Evolutionary conservation across 2,888 invertebrate species (phyloP).

Genomic region (Hipparchia sbordonii): DNA sequence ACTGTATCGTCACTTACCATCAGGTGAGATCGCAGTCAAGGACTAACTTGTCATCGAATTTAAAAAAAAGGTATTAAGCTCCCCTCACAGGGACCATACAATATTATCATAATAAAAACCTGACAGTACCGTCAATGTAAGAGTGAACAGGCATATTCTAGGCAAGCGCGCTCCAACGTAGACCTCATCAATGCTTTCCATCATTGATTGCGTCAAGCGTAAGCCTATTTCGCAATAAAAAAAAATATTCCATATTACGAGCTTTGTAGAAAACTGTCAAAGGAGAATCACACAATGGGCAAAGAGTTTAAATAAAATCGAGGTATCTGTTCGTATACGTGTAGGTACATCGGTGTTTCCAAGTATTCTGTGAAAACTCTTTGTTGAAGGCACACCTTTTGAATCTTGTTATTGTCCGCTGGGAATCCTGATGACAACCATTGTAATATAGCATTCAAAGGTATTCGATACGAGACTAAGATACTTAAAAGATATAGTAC

Average conservation of each 20-base stretch:
- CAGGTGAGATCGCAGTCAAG: too few relatives aligned
- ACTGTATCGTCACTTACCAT: too few relatives aligned
- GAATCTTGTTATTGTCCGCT: slow-evolving; percentile 11
- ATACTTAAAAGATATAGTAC: too few relatives aligned
- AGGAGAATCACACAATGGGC: slow-evolving; percentile 37
- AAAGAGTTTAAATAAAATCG: slow-evolving; percentile 26
- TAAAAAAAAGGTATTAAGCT: too few relatives aligned
- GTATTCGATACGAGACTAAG: not conserved
- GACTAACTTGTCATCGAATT: too few relatives aligned
- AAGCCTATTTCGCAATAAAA: not conserved
- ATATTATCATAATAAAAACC: too few relatives aligned
- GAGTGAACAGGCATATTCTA: too few relatives aligned
- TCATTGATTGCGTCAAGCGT: too few relatives aligned
- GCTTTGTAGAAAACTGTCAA: not conserved
- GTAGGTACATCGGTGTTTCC: slow-evolving; percentile 25
- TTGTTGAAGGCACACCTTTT: slow-evolving; percentile 15
- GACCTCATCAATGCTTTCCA: too few relatives aligned
- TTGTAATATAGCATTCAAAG: not conserved
- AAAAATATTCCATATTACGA: not conserved
- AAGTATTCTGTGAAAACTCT: slow-evolving; percentile 16
- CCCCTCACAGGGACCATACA: too few relatives aligned
- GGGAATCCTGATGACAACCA: slow-evolving; percentile 1
- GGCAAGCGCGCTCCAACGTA: too few relatives aligned
- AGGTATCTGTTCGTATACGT: not conserved
- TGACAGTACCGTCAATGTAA: too few relatives aligned